These are phyloP conservation scores for Pseudomyrmex pallidus DNA, from an alignment of 1,140 invertebrate species.

Conservation along the genomic window DNA sequence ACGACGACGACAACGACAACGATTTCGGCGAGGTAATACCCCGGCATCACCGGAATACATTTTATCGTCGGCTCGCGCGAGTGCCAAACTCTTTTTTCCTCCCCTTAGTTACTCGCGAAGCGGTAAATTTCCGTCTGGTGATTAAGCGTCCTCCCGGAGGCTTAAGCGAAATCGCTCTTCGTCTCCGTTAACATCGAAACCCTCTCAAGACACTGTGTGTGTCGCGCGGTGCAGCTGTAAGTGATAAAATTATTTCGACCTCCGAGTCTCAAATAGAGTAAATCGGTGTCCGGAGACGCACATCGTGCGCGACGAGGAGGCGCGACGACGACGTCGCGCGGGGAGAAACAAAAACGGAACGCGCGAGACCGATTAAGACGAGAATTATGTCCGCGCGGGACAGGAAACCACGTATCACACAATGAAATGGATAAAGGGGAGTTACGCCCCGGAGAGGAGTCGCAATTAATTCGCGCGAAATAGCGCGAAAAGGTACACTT, in stretches of 20 bases:
- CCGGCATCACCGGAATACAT: not conserved
- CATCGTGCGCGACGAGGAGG: constrained; percentile 1
- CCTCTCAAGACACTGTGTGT: constrained; percentile 65
- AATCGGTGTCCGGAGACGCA: constrained; percentile 44
- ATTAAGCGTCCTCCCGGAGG: constrained; percentile 68
- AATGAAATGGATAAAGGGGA: constrained; percentile 8
- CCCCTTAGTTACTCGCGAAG: not conserved
- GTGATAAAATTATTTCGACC: constrained; percentile 76
- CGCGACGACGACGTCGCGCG: not conserved
- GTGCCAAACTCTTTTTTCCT: constrained; percentile 49
- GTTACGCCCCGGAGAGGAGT: not conserved
- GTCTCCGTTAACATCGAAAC: constrained; percentile 73
- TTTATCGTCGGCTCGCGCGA: constrained; percentile 13
- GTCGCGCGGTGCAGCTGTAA: constrained; percentile 69
- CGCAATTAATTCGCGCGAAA: constrained; percentile 48
- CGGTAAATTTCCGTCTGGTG: constrained; percentile 70
- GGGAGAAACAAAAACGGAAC: constrained; percentile 46
- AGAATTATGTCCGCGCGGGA: constrained; percentile 49
- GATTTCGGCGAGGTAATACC: constrained; percentile 16
- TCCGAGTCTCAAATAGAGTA: constrained; percentile 68
- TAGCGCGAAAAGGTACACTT: constrained; percentile 31
- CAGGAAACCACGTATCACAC: constrained; percentile 49
- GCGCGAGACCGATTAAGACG: constrained; percentile 20
- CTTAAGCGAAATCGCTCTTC: constrained; percentile 73
- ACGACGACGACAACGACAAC: not conserved